A percentile compares a stretch with the other conserved stretches of the same genome.
These are phyloP conservation scores for Oscheius sp. DNA, from an alignment of 2,888 invertebrate genomes.

Conservation along the genomic window DNA sequence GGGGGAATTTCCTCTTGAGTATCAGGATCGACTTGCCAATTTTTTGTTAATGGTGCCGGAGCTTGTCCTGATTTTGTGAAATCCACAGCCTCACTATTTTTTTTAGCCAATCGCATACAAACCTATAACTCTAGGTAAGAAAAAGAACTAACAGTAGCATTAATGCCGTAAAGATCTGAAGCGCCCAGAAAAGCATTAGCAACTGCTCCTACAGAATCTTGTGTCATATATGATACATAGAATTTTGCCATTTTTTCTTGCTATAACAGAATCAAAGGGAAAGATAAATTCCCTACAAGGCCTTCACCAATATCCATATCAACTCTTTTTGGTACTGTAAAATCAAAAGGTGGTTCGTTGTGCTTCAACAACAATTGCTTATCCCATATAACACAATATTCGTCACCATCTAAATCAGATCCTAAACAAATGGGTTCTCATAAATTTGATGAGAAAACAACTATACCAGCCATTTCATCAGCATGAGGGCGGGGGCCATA, in stretches of 20 bases:
- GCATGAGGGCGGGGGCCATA: conserved; percentile 71
- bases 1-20: conserved; percentile 42
- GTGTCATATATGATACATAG: conserved; percentile 69
- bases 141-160: conserved; percentile 7
- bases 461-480: conserved; percentile 72
- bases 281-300: conserved; percentile 42
- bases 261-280: conserved; percentile 12
- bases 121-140: conserved; percentile 34
- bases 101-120: conserved; percentile 61
- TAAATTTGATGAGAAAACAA: neutral
- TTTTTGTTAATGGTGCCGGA: conserved; percentile 36
- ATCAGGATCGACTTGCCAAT: conserved; percentile 34
- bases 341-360: conserved; percentile 61
- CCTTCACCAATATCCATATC: neutral
- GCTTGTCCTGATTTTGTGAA: conserved; percentile 56
- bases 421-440: too few relatives aligned
- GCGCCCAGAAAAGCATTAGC: conserved; percentile 69
- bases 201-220: conserved; percentile 69
- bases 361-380: conserved; percentile 63
- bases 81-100: conserved; percentile 69
- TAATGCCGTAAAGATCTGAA: conserved; percentile 69
- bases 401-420: conserved; percentile 72
- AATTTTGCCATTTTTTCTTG: conserved; percentile 64
- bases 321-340: conserved; percentile 44
- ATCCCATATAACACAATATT: conserved; percentile 71